Percentiles rank a stretch among this genome's conserved stretches.
Conservation (phyloP, 1,140 invertebrate genomes). For the Heliothis subflexa region DNA sequence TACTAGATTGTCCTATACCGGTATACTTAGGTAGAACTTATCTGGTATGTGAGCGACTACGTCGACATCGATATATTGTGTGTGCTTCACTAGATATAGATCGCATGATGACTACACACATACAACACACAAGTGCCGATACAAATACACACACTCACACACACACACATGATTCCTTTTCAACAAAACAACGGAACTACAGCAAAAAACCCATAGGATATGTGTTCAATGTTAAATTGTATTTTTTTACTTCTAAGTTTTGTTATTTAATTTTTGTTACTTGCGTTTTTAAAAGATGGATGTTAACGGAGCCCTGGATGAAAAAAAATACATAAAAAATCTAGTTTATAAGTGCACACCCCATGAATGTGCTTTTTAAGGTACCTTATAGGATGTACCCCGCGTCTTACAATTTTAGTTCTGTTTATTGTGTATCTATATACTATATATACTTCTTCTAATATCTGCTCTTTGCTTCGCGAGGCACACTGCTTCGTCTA, state of each 20-base stretch:
- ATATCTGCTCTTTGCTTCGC: slow-evolving; percentile 77
- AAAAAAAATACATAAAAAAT: slow-evolving; percentile 64
- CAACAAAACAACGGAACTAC: slow-evolving; percentile 49
- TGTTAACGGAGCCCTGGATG: slow-evolving; percentile 80
- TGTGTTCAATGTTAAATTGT: slow-evolving; percentile 69
- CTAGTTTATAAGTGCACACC: slow-evolving; percentile 83
- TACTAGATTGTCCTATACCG: slow-evolving; percentile 24
- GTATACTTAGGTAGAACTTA: slow-evolving; percentile 48
- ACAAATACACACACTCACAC: slow-evolving; percentile 64
- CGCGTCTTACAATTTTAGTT: slow-evolving; percentile 69
- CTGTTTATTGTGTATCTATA: slow-evolving; percentile 76
- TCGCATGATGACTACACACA: slow-evolving; percentile 68
- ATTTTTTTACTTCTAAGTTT: slow-evolving; percentile 61
- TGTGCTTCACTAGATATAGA: slow-evolving; percentile 76
- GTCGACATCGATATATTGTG: slow-evolving; percentile 65
- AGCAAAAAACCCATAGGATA: slow-evolving; percentile 51
- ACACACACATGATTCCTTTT: slow-evolving; percentile 59
- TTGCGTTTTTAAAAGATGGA: slow-evolving; percentile 56
- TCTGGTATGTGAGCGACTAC: slow-evolving; percentile 85
- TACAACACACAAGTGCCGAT: slow-evolving; percentile 62
- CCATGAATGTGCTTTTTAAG: slow-evolving; percentile 85
- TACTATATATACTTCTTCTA: slow-evolving; percentile 68
- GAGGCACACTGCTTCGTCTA: slow-evolving; percentile 79
- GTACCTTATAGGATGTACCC: slow-evolving; percentile 75
- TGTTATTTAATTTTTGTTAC: slow-evolving; percentile 59